A percentile compares a stretch with the other conserved stretches of the same genome.
Evolutionary conservation across 2,113 vertebrate species (phyloP).

Genomic region (Sturnira hondurensis): DNA sequence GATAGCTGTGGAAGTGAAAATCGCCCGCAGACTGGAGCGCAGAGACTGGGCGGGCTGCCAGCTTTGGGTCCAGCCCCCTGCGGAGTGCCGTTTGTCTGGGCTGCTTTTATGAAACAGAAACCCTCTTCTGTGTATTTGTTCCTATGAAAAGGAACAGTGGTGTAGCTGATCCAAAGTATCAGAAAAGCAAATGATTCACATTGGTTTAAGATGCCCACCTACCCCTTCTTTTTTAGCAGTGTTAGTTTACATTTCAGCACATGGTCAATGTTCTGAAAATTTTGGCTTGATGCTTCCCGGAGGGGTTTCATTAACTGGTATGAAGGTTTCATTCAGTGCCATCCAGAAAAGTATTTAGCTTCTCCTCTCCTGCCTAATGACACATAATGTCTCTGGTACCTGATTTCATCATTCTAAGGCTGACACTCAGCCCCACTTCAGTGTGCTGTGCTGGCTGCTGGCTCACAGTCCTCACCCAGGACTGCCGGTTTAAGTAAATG

Average conservation of each 20-base stretch:
- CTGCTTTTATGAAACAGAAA: slow-evolving; percentile 53
- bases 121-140: slow-evolving; percentile 45
- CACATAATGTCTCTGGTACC: not conserved
- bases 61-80: not conserved
- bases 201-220: slow-evolving; percentile 17
- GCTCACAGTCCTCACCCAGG: not conserved
- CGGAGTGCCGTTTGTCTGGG: slow-evolving; percentile 41
- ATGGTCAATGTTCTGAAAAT: not conserved
- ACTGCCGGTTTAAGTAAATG: slow-evolving; percentile 39
- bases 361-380: not conserved
- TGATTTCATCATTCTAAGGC: not conserved
- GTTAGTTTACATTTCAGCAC: slow-evolving; percentile 44
- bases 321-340: slow-evolving; percentile 35
- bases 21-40: not conserved
- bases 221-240: not conserved
- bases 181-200: slow-evolving; percentile 42
- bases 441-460: not conserved
- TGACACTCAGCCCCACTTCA: not conserved
- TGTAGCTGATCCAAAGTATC: not conserved
- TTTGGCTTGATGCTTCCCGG: not conserved
- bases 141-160: slow-evolving; percentile 13
- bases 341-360: not conserved
- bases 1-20: slow-evolving; percentile 53
- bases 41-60: slow-evolving; percentile 21
- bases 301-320: slow-evolving; percentile 19